Evolutionary conservation across 2,888 invertebrate genomes (phyloP), one percentile per base, ranked within the genome.

Genomic region (Bibio marci): DNA sequence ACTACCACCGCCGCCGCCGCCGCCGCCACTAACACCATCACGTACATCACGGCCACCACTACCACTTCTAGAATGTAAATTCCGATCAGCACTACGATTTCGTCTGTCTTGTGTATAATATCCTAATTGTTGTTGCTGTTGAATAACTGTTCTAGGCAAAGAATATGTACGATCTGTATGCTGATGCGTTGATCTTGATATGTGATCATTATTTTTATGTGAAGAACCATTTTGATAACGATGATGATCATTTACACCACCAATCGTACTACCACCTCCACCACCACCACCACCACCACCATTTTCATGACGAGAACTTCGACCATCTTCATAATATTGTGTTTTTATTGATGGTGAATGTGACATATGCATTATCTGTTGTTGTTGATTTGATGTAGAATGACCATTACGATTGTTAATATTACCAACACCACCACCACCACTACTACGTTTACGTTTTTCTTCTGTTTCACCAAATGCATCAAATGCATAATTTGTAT

Each of bases 401-500:
- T 54, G 48, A 11, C 55, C 50, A 1, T 51, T 44, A 14, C 38
- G 30, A 25, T 37, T 43, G 47, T 58, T 57, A n/a, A n/a, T n/a
- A n/a, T n/a, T n/a, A n/a, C n/a, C n/a, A n/a, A n/a, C n/a, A n/a
- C n/a, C n/a, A n/a, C n/a, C n/a, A n/a, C n/a, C n/a, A n/a, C n/a
- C n/a, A n/a, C n/a, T n/a, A 33, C 57, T 54, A 45, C 57, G 60
- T 59, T 52, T 60, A 64, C 34, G 34, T 51, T 80, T 80, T 54
- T 82, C 81, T 49, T 85, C 83, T 42, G 80, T 78, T 50, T 85
- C 87, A n/a, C 59, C 60, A 56, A 80, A 85, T 0, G 83, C 78
- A 52, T 90, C 88, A 60, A 88, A 90, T 0, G 83, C 88, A 61
- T 87, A 88, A 62, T 88, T 90, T 0, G 85, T 86, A 59, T 82